These are phyloP conservation scores for Istiophorus platypterus DNA, from an alignment of 2,113 vertebrate genomes.

Conservation along the genomic window DNA sequence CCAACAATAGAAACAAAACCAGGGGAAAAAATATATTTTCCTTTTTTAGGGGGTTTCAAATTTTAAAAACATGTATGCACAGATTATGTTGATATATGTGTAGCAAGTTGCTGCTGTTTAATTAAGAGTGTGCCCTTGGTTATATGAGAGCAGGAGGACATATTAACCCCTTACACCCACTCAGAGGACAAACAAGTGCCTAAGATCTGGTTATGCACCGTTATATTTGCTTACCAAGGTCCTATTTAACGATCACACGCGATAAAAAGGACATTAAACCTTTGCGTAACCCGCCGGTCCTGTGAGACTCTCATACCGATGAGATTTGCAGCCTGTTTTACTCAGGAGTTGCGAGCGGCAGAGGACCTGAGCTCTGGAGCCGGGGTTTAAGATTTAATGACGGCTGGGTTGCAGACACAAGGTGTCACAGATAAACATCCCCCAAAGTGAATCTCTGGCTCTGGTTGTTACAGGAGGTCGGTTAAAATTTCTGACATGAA, in stretches of 20 bases:
- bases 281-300: accelerated
- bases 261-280: not conserved
- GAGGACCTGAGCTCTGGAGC: conserved; percentile 18
- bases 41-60: too few species aligned
- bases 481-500: not conserved
- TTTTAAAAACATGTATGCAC: too few species aligned
- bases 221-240: not conserved
- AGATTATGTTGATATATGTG: too few species aligned
- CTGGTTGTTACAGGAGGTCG: not conserved
- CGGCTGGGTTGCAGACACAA: not conserved
- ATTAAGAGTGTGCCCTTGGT: too few species aligned
- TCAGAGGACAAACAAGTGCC: too few species aligned
- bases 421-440: not conserved
- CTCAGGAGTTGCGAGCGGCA: not conserved
- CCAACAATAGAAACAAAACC: too few species aligned
- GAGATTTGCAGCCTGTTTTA: conserved; percentile 32
- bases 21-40: too few species aligned
- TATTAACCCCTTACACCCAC: too few species aligned
- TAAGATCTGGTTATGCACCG: not conserved
- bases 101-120: too few species aligned
- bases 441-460: not conserved
- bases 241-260: not conserved
- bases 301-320: not conserved
- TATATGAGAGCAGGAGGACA: too few species aligned
- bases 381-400: not conserved